Base-by-base conservation (phyloP, 2,888 invertebrate genomes). In the Vesta saturnalis region DNA sequence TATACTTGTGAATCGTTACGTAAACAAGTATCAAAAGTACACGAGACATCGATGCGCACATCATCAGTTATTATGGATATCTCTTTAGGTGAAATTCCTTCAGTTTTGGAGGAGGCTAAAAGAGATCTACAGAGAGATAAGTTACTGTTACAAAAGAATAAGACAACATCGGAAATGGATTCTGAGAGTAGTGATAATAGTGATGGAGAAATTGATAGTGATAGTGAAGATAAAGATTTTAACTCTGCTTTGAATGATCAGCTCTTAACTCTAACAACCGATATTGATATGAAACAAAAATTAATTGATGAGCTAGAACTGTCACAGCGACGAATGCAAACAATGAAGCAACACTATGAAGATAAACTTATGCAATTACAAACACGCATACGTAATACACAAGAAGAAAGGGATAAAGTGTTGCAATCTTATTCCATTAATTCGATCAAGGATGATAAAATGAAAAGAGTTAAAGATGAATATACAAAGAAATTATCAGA, bases 221-320 rank as follows among this genome's bases (percentile, higher is more conserved):
- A 87, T 58, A 86, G 88, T 58, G 88, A 88, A 55, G 87, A 86
- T 18, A 86, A 86, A 69, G 81, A 82, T 76, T 80, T 87, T 63
- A 86, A 87, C 69, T 87, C 85, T 49, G 89, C 90, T 43, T 89
- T 91, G 70, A 89, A 94, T 74, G 93, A 93, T 23, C 95, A 97
- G 81, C 85, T 99, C 68, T 94, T 95, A 12, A 93, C 94, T 8
- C 85, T 99, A 14, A 96, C 95, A 64, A 94, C 94, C 55, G 96
- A 98, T 83, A 98, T 99, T 73, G 94, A 94, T 80, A 93, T 97
- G 63, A 99, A 99, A 82, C 94, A 97, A 75, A 92, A 95, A 64
- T 86, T 99, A 52, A 97, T 99, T 72, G 96, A 96, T 78, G 96
- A 98, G 79, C 84, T 99, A 73, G 98, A 99, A 82, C 85, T 92